A percentile compares a stretch with the other conserved stretches of the same genome.
These are phyloP conservation scores for Tinea pellionella DNA, from an alignment of 2,888 invertebrate species.

Conservation along the genomic window DNA sequence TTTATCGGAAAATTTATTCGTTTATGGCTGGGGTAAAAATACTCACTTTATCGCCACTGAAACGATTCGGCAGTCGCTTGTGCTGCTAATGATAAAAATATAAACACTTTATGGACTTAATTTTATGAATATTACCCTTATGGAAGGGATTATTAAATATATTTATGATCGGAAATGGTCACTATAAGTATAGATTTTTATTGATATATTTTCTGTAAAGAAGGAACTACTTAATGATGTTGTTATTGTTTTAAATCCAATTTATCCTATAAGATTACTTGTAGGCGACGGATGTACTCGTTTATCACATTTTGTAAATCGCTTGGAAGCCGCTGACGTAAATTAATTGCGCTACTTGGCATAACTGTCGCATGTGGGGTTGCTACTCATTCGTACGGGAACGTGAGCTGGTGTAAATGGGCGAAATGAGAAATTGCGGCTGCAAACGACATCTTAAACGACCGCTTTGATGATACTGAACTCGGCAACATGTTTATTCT, in stretches of 20 bases:
- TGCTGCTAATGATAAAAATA: constrained; percentile 8
- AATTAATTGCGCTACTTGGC: constrained; percentile 27
- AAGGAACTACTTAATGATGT: not conserved
- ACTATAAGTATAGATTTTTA: not conserved
- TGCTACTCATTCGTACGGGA: constrained; percentile 1
- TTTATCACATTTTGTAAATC: constrained; percentile 41
- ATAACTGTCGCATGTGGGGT: constrained; percentile 8
- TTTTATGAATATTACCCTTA: not conserved
- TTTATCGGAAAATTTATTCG: constrained; percentile 14
- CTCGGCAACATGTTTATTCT: constrained; percentile 12
- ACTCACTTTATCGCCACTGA: constrained; percentile 1
- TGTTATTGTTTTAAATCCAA: not conserved
- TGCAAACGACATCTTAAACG: constrained; percentile 15
- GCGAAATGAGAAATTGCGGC: constrained; percentile 17
- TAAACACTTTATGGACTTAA: constrained; percentile 7
- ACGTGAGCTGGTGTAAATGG: constrained; percentile 16
- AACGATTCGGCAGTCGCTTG: constrained; percentile 6
- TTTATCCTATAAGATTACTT: constrained; percentile 16
- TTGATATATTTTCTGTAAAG: not conserved
- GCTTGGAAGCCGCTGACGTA: constrained; percentile 31
- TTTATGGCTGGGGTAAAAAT: constrained; percentile 11
- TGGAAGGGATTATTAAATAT: not conserved
- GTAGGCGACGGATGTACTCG: constrained; percentile 26
- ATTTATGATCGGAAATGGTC: not conserved
- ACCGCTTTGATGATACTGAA: constrained; percentile 16